These are phyloP conservation scores for Sabatieria punctata DNA, from an alignment of 2,888 invertebrate genomes.

Conservation along the genomic window DNA sequence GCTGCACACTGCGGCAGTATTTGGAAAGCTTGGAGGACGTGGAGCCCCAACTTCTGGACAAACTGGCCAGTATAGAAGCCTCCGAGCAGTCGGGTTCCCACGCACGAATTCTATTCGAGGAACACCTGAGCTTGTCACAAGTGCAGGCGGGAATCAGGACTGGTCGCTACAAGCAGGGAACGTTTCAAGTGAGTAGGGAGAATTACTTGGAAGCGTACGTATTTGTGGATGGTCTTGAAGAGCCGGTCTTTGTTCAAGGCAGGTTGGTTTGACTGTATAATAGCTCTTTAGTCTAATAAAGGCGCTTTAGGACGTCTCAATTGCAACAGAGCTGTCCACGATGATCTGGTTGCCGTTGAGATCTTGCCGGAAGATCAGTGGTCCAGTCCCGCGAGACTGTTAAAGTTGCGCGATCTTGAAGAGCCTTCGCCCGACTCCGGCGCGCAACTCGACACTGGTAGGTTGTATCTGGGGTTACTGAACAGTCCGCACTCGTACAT, in stretches of 20 bases:
- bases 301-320: constrained; percentile 47
- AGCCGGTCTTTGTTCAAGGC: constrained; percentile 43
- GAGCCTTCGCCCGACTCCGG: neutral
- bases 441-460: constrained; percentile 3
- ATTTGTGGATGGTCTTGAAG: constrained; percentile 59
- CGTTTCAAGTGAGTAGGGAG: constrained; percentile 48
- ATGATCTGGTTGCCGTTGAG: constrained; percentile 77
- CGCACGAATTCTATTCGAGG: constrained; percentile 44
- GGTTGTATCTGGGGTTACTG: too few species aligned
- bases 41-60: constrained; percentile 55
- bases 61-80: constrained; percentile 40
- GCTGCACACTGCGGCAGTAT: constrained; percentile 45
- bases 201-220: constrained; percentile 80
- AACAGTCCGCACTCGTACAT: too few species aligned
- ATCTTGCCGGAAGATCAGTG: constrained; percentile 71
- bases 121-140: constrained; percentile 59
- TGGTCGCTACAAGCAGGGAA: constrained; percentile 56
- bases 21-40: constrained; percentile 44
- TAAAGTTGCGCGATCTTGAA: constrained; percentile 18
- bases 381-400: constrained; percentile 61
- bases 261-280: constrained; percentile 29
- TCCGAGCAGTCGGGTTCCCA: constrained; percentile 12
- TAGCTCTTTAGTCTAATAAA: neutral
- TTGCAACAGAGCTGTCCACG: constrained; percentile 82
- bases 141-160: constrained; percentile 60